These are phyloP conservation scores for Ptilorrhoa leucosticta DNA, from an alignment of 2,113 vertebrate species.

Conservation along the genomic window DNA sequence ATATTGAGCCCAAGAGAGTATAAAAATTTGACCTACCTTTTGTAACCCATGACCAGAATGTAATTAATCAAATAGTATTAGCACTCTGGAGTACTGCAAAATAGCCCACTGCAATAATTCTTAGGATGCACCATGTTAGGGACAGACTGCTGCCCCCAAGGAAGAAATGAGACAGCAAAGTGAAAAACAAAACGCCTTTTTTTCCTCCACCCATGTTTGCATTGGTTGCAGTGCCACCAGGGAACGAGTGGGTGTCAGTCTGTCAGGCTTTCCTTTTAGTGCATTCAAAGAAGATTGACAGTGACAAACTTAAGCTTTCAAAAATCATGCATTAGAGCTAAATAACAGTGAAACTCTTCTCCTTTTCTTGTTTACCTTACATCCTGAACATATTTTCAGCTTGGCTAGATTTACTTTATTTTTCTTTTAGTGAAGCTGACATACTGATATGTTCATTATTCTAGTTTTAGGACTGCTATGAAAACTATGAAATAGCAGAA, in stretches of 20 bases:
- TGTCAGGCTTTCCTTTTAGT: neutral
- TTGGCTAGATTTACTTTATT: neutral
- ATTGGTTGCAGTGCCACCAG: accelerated
- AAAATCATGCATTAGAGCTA: neutral
- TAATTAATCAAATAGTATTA: neutral
- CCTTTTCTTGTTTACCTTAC: neutral
- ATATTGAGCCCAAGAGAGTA: neutral
- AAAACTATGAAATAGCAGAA: neutral
- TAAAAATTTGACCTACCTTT: neutral
- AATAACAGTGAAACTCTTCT: neutral
- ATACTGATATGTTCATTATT: neutral
- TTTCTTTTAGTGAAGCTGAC: neutral
- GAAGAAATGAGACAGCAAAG: neutral
- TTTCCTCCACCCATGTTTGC: neutral
- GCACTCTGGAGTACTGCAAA: neutral
- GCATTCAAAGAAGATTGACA: neutral
- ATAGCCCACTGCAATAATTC: neutral
- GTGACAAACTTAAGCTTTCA: neutral
- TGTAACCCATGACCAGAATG: neutral
- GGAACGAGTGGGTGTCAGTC: neutral
- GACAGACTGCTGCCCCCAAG: neutral
- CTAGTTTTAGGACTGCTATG: neutral
- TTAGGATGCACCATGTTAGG: neutral
- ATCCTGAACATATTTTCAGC: neutral
- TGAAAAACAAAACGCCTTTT: neutral